Percentiles rank a stretch among this genome's conserved stretches.
Evolutionary conservation across 1,140 invertebrate species (phyloP).

Genomic region (Caerostris extrusa): DNA sequence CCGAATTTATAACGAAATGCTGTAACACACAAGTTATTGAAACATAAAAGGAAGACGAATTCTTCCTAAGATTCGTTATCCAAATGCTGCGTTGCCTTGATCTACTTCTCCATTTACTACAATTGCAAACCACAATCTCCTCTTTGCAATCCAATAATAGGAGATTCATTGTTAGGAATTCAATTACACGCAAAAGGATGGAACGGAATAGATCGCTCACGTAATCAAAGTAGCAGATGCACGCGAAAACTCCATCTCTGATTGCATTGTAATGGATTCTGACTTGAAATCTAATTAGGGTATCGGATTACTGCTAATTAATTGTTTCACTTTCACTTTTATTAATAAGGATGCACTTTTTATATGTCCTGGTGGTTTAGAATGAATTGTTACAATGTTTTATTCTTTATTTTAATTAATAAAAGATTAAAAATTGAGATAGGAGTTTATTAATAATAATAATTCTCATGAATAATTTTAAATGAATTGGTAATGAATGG

Average conservation of each 20-base stretch:
- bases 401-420: not conserved
- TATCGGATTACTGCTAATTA: not conserved
- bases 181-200: conserved; percentile 27
- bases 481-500: too few species aligned
- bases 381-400: not conserved
- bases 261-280: not conserved
- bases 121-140: not conserved
- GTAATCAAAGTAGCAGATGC: not conserved
- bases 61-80: not conserved
- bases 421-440: not conserved
- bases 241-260: not conserved
- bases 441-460: not conserved
- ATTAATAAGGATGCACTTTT: not conserved
- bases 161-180: not conserved
- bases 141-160: too few species aligned
- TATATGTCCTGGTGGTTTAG: not conserved
- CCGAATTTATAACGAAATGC: not conserved
- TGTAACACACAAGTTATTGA: not conserved
- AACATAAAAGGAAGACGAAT: not conserved
- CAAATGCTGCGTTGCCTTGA: not conserved
- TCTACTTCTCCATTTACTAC: not conserved
- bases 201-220: conserved; percentile 2
- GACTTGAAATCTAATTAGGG: conserved; percentile 10
- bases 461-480: too few species aligned
- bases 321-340: not conserved